phyloP scores from a whole-genome alignment of 2,797 vertebrate species.

The Rhynchonycteris naso region DNA sequence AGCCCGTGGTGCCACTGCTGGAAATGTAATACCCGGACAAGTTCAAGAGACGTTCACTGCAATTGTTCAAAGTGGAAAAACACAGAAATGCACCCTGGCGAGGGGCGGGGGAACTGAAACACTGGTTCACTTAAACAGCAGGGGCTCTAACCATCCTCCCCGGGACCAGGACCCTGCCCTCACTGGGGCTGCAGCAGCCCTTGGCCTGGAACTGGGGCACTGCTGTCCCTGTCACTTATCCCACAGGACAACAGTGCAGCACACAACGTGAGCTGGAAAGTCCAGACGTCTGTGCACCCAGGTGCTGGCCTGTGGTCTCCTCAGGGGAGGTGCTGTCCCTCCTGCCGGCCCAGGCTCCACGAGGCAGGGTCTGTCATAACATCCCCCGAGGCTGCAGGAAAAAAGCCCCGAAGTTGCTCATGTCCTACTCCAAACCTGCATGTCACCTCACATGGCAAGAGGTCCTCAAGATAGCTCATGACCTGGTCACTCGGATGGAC shows the following conservation, averaged over 20 bases:
- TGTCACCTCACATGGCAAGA: neutral
- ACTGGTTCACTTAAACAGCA: too few species aligned
- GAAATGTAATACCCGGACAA: neutral
- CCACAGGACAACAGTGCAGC: fast-evolving
- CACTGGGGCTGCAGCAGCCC: neutral
- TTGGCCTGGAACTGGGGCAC: neutral
- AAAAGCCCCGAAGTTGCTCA: fast-evolving
- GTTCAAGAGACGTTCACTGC: neutral
- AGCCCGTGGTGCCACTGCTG: neutral
- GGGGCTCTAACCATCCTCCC: neutral
- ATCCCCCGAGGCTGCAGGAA: neutral
- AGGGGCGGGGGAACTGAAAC: neutral
- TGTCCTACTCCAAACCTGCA: neutral
- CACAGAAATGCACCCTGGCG: neutral
- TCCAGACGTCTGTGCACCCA: fast-evolving
- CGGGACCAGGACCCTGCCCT: neutral
- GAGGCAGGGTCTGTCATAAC: neutral
- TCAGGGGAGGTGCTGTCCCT: neutral
- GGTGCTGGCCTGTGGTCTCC: fast-evolving
- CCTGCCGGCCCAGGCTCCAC: neutral
- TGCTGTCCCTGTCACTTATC: too few species aligned
- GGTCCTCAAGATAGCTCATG: too few species aligned
- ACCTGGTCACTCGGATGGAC: neutral
- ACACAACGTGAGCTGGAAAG: neutral
- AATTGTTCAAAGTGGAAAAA: neutral